Percentiles rank a stretch among this genome's conserved stretches.
Conservation (phyloP, 2,113 vertebrate genomes). For the Eleginops maclovinus region DNA sequence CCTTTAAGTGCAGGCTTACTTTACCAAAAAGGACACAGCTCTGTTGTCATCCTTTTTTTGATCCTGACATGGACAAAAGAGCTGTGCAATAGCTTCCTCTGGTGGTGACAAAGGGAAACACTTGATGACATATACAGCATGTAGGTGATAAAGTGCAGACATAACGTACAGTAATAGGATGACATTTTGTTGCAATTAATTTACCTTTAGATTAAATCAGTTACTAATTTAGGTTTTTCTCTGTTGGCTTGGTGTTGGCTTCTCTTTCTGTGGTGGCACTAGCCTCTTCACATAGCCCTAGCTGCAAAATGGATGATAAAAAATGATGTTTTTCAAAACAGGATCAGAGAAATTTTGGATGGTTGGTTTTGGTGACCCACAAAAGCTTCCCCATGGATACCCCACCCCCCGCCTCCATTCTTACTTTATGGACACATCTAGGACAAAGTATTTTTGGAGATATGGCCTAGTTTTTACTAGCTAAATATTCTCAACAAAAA, state of each 20-base stretch:
- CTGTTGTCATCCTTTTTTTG: not conserved
- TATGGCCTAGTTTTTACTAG: not conserved
- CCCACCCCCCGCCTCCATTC: not conserved
- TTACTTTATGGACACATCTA: constrained; percentile 12
- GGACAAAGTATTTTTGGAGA: constrained; percentile 4
- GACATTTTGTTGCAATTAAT: not conserved
- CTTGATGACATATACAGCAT: not conserved
- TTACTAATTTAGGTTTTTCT: not conserved
- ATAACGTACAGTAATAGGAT: not conserved
- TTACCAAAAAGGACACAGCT: not conserved
- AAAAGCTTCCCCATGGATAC: not conserved
- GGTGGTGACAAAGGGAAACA: constrained; percentile 44
- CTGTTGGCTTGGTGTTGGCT: not conserved
- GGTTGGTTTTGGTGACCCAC: not conserved
- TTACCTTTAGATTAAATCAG: not conserved
- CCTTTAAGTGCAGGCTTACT: not conserved
- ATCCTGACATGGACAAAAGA: not conserved
- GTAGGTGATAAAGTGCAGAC: not conserved
- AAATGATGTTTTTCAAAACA: not conserved
- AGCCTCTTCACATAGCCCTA: not conserved
- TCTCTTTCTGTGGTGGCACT: not conserved
- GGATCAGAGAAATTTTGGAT: not conserved
- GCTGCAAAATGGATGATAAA: not conserved
- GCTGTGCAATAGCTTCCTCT: constrained; percentile 62
- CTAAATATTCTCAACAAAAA: not conserved